Conservation (phyloP, 2,797 vertebrate genomes). For the Fistularia commersonii region DNA sequence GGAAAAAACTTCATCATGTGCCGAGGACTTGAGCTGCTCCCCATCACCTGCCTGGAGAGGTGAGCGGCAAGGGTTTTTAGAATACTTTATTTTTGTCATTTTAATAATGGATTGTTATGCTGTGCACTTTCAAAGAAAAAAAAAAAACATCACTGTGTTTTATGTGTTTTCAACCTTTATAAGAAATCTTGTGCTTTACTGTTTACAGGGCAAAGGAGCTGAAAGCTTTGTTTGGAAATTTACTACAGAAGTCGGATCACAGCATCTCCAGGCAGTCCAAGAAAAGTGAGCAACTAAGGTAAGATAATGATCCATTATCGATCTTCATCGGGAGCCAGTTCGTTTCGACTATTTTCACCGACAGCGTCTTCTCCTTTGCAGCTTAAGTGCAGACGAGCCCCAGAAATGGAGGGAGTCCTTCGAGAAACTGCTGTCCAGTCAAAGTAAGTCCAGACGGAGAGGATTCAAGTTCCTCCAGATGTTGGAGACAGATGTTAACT, state of each 20-base stretch:
- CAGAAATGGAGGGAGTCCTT: slow-evolving; percentile 88
- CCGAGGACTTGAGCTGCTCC: slow-evolving; percentile 79
- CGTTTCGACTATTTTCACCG: not conserved
- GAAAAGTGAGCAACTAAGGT: slow-evolving; percentile 67
- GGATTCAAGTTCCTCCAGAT: not conserved
- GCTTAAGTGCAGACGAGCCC: slow-evolving; percentile 80
- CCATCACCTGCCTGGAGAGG: slow-evolving; percentile 86
- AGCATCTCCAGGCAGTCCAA: slow-evolving; percentile 49
- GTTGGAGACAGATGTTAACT: slow-evolving; percentile 16
- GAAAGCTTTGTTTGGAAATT: slow-evolving; percentile 84
- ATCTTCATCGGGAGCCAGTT: not conserved
- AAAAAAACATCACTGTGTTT: no score
- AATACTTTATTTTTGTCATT: not conserved
- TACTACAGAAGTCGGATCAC: slow-evolving; percentile 83
- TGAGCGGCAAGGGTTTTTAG: slow-evolving; percentile 52
- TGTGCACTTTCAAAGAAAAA: not conserved
- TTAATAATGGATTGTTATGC: not conserved
- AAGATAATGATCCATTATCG: slow-evolving; percentile 16
- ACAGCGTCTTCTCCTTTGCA: slow-evolving; percentile 32
- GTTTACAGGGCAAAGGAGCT: slow-evolving; percentile 87
- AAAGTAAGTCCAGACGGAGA: slow-evolving; percentile 78
- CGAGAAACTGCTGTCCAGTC: slow-evolving; percentile 85
- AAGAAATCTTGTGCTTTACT: slow-evolving; percentile 4
- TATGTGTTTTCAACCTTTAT: not conserved
- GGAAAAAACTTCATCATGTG: slow-evolving; percentile 77